Base-by-base conservation (phyloP, 2,888 invertebrate species). In the Penaeus monodon region DNA sequence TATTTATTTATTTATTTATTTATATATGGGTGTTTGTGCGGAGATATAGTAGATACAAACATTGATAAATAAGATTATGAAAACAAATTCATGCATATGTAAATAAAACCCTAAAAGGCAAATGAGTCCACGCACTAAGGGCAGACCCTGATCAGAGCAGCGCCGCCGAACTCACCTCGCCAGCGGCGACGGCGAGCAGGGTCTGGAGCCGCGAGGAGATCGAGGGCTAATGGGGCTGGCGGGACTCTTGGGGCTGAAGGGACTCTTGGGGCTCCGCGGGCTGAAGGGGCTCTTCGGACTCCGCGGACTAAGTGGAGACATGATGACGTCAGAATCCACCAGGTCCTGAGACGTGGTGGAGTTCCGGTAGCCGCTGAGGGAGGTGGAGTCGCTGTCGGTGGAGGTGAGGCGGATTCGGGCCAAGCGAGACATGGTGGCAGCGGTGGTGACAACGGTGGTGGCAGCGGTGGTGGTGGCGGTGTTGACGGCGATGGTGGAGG, bases 321-420 rank as follows among this genome's bases (percentile, higher is more conserved):
- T 76, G 27, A 77, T 77, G 70, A 85, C 85, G n/a, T 88, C 88
- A 24, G 85, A 88, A 64, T 88, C 88, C 27, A 84, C 77, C 63
- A 77, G 81, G 63, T 88, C 88, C 78, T 88, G 88, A 29, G 88
- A 88, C 65, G 88, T 88, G 44, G 85, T 78, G 63, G 88, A 88
- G 68, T 84, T 85, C 24, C 44, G 85, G 68, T 85, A 88, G 14
- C 88, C 84, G 49, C 88, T 89, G 44, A 89, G 82, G 38, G 88
- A 85, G 29, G 89, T 89, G 70, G 88, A 88, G 76, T 89, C 89
- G 44, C 88, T 88, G 33, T 88, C 86, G 12, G 89, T 89, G 49
- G 89, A 89, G 17, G 89, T 88, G 14, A 89, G 81, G 49, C 89
- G 85, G 33, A 89, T 89, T 27, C 82, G 83, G 49, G 88, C 85